Evolutionary conservation across 92 coral and sea anemone genomes (phyloP).

Genomic region (Zoanthus sansibaricus): DNA sequence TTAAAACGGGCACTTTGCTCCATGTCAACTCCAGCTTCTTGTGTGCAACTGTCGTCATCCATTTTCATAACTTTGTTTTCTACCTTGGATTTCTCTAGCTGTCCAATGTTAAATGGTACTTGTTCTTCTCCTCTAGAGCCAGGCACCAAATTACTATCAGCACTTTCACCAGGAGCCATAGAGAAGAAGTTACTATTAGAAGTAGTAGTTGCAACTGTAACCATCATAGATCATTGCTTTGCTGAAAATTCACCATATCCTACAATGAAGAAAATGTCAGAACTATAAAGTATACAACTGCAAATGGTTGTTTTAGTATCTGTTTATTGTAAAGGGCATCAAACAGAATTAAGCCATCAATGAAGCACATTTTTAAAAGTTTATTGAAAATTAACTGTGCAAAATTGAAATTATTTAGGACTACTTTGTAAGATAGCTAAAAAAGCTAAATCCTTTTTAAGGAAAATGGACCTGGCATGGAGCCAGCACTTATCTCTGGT

Average conservation of each 20-base stretch:
- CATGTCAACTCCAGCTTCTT: neutral
- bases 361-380: too few species aligned
- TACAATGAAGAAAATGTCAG: neutral
- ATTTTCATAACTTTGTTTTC: neutral
- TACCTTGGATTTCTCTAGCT: neutral
- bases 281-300: too few species aligned
- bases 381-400: too few species aligned
- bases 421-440: too few species aligned
- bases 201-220: conserved; percentile 16
- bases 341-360: too few species aligned
- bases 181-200: conserved; percentile 6
- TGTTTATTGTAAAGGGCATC: too few species aligned
- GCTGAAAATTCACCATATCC: neutral
- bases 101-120: neutral
- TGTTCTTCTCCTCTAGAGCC: neutral
- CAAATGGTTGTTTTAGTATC: too few species aligned
- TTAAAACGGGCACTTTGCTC: neutral
- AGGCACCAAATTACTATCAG: neutral
- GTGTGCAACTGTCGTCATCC: neutral
- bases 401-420: too few species aligned
- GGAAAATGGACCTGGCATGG: too few species aligned
- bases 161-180: conserved; percentile 30
- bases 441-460: too few species aligned
- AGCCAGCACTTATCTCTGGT: too few species aligned
- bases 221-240: neutral